phyloP scores from a whole-genome alignment of 2,888 invertebrate species.

The Cyrtodaria siliqua region DNA sequence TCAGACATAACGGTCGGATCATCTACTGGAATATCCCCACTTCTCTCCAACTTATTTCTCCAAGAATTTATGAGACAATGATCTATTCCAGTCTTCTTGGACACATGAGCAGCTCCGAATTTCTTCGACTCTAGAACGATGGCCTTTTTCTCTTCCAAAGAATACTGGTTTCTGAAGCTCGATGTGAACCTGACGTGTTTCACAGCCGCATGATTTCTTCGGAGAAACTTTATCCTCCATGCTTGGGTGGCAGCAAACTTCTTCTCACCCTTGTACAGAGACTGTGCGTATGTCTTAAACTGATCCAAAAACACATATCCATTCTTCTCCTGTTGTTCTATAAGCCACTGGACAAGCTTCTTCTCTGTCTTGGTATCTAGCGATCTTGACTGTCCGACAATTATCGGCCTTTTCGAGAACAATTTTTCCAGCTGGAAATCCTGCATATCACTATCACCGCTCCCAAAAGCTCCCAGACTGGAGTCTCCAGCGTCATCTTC shows the following conservation, averaged over 20 bases:
- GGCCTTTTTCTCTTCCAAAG: constrained; percentile 52
- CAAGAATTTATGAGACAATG: constrained; percentile 58
- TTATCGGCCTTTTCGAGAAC: constrained; percentile 51
- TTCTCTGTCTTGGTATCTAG: constrained; percentile 59
- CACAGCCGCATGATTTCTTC: constrained; percentile 54
- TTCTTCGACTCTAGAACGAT: constrained; percentile 58
- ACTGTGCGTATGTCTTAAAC: constrained; percentile 58
- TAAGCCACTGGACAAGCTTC: constrained; percentile 58
- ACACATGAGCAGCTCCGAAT: constrained; percentile 52
- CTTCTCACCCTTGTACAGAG: constrained; percentile 56
- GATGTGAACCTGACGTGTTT: constrained; percentile 55
- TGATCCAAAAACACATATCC: constrained; percentile 60
- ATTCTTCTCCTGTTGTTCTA: constrained; percentile 46
- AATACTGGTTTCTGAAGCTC: constrained; percentile 60
- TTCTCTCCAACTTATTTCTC: constrained; percentile 49
- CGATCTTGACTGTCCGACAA: constrained; percentile 58
- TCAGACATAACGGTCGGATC: background rate
- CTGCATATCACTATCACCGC: background rate
- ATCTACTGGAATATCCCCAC: constrained; percentile 26
- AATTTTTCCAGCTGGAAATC: constrained; percentile 24
- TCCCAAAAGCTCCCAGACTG: background rate
- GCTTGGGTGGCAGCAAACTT: constrained; percentile 64
- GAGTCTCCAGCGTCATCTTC: constrained; percentile 27
- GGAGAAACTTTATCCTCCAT: constrained; percentile 57
- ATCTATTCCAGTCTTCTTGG: constrained; percentile 55